Percentiles rank a stretch among this genome's conserved stretches.
phyloP scores from a whole-genome alignment of 2,888 invertebrate species.

The Heteropelma amictum region DNA sequence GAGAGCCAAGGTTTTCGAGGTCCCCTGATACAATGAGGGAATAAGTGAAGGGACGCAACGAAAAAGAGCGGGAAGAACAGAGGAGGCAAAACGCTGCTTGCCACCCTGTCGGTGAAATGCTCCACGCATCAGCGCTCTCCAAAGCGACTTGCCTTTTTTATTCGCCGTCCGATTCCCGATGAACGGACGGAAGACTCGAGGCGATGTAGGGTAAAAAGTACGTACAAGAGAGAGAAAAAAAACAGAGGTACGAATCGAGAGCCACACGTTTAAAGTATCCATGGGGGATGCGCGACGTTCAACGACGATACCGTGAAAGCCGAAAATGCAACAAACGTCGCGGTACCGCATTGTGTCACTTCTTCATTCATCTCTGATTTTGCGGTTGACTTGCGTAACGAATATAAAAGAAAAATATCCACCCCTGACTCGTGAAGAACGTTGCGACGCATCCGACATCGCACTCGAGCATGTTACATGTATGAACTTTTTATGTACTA shows the following conservation, averaged over 20 bases:
- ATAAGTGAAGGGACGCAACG: conserved; percentile 9
- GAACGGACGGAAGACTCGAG: conserved; percentile 67
- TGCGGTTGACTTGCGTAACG: conserved; percentile 77
- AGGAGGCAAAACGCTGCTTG: conserved; percentile 23
- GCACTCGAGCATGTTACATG: conserved; percentile 24
- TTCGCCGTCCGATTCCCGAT: conserved; percentile 61
- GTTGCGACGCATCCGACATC: conserved; percentile 48
- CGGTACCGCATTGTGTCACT: conserved; percentile 73
- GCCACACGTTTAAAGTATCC: conserved; percentile 1
- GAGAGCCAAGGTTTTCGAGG: conserved; percentile 59
- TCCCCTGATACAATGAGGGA: conserved; percentile 66
- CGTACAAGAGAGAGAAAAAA: conserved; percentile 32
- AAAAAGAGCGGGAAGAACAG: conserved; percentile 10
- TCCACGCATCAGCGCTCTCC: conserved; percentile 75
- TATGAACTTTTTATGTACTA: neutral
- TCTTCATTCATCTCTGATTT: conserved; percentile 77
- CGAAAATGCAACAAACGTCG: conserved; percentile 56
- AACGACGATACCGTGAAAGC: conserved; percentile 52
- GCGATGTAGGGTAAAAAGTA: conserved; percentile 22
- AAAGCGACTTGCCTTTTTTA: conserved; percentile 73
- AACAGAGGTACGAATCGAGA: conserved; percentile 30
- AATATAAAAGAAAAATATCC: conserved; percentile 64
- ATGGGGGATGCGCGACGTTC: conserved; percentile 60
- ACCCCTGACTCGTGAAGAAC: conserved; percentile 55
- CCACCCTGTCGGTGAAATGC: conserved; percentile 54